These are phyloP conservation scores for Caenorhabditis drosophilae DNA, from an alignment of 2,888 invertebrate species.

Conservation along the genomic window DNA sequence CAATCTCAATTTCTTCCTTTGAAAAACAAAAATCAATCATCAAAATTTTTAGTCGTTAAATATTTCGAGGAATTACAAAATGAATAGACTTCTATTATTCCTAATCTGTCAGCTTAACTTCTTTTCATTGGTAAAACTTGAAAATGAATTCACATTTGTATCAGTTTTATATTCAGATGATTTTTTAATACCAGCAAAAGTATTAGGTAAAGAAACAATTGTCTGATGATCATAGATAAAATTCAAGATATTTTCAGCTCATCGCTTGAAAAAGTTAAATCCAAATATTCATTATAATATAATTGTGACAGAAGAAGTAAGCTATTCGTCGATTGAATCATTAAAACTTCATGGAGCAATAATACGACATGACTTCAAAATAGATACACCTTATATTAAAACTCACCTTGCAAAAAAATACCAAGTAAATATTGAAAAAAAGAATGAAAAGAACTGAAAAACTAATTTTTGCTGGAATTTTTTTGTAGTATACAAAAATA, in stretches of 20 bases:
- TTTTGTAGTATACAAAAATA: slow-evolving; percentile 64
- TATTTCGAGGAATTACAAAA: too few relatives aligned
- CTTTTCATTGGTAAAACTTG: too few relatives aligned
- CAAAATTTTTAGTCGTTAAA: too few relatives aligned
- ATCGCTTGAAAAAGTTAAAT: slow-evolving; percentile 41
- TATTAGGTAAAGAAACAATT: slow-evolving; percentile 42
- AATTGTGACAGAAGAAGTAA: slow-evolving; percentile 57
- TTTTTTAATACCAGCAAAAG: slow-evolving; percentile 52
- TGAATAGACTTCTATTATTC: too few relatives aligned
- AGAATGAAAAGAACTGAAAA: too few relatives aligned
- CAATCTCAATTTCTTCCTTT: too few relatives aligned
- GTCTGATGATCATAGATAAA: background rate
- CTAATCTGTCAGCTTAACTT: too few relatives aligned
- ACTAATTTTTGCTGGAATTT: background rate
- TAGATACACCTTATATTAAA: slow-evolving; percentile 55
- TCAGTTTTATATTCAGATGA: slow-evolving; percentile 53
- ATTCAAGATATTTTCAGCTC: slow-evolving; percentile 36
- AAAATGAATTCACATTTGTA: slow-evolving; percentile 38
- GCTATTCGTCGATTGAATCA: slow-evolving; percentile 25
- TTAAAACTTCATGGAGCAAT: slow-evolving; percentile 40
- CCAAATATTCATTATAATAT: slow-evolving; percentile 49
- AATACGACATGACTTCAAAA: slow-evolving; percentile 44
- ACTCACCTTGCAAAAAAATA: slow-evolving; percentile 56
- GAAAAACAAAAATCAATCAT: too few relatives aligned
- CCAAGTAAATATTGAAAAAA: slow-evolving; percentile 38